Percentiles rank a stretch among this genome's conserved stretches.
Conservation (phyloP, 1,140 invertebrate species). For the Cydia fagiglandana region DNA sequence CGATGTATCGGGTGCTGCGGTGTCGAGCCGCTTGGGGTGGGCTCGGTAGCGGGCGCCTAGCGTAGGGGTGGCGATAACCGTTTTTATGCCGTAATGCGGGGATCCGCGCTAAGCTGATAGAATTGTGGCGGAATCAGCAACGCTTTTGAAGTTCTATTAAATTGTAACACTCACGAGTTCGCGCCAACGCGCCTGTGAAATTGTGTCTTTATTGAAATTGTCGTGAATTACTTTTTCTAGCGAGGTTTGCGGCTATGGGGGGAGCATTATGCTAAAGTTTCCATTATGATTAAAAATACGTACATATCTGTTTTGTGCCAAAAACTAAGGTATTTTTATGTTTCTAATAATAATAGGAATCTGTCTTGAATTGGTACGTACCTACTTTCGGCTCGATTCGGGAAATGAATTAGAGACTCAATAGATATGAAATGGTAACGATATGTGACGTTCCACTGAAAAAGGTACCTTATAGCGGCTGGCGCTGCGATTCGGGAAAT, state of each 20-base stretch:
- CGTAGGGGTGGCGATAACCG: slow-evolving; percentile 61
- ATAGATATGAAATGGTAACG: no score
- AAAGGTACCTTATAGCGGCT: no score
- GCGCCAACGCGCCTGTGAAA: slow-evolving; percentile 73
- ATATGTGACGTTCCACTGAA: no score
- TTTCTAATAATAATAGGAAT: not conserved
- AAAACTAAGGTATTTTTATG: not conserved
- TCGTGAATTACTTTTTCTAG: slow-evolving; percentile 60
- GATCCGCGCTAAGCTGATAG: slow-evolving; percentile 76
- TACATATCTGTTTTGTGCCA: not conserved
- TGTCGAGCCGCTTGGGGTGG: slow-evolving; percentile 30
- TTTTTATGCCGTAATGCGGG: slow-evolving; percentile 77
- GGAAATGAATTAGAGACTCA: no score
- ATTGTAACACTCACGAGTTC: slow-evolving; percentile 73
- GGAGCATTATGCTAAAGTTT: not conserved
- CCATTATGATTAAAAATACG: not conserved
- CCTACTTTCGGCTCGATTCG: no score
- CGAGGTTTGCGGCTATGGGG: slow-evolving; percentile 16
- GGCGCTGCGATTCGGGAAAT: no score
- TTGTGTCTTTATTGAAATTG: slow-evolving; percentile 75
- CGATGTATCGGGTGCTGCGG: slow-evolving; percentile 35
- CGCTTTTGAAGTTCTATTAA: slow-evolving; percentile 78
- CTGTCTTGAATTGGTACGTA: not conserved
- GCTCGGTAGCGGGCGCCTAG: slow-evolving; percentile 34
- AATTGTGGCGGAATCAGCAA: slow-evolving; percentile 75